Conservation (phyloP, 2,797 vertebrate genomes). For the Enteromius mattozi region DNA sequence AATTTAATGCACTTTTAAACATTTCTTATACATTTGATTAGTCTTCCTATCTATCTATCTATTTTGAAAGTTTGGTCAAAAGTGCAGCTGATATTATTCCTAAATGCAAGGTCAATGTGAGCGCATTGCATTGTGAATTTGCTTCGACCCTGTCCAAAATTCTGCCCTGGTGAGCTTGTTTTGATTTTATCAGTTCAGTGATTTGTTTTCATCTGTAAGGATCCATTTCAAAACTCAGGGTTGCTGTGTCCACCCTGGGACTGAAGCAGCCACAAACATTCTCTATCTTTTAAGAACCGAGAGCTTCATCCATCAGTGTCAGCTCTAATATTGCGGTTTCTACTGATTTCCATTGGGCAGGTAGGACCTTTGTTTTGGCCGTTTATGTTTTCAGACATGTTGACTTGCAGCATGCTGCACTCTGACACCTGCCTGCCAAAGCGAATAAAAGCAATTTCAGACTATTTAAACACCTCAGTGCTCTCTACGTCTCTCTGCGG, state of each 20-base stretch:
- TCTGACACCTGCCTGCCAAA: constrained; percentile 77
- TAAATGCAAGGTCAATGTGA: not conserved
- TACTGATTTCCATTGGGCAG: constrained; percentile 73
- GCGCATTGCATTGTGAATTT: not conserved
- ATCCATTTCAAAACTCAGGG: constrained; percentile 49
- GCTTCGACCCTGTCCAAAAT: not conserved
- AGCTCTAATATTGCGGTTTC: constrained; percentile 77
- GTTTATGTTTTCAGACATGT: constrained; percentile 80
- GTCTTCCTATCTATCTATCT: not conserved
- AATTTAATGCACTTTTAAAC: not conserved
- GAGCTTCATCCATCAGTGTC: constrained; percentile 80
- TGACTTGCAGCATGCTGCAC: constrained; percentile 77
- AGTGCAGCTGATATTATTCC: not conserved
- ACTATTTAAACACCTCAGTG: constrained; percentile 71
- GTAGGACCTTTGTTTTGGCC: constrained; percentile 78
- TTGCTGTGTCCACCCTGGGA: constrained; percentile 35
- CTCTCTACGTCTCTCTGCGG: constrained; percentile 44
- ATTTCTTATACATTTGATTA: not conserved
- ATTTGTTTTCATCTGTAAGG: constrained; percentile 50
- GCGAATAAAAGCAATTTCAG: constrained; percentile 78
- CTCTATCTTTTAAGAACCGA: not conserved
- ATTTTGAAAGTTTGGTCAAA: not conserved
- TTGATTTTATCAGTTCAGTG: not conserved
- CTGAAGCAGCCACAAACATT: not conserved
- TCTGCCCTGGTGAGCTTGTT: not conserved